These are phyloP conservation scores for Zygothrica quintamaculata DNA, from an alignment of 2,888 invertebrate genomes.

Conservation along the genomic window DNA sequence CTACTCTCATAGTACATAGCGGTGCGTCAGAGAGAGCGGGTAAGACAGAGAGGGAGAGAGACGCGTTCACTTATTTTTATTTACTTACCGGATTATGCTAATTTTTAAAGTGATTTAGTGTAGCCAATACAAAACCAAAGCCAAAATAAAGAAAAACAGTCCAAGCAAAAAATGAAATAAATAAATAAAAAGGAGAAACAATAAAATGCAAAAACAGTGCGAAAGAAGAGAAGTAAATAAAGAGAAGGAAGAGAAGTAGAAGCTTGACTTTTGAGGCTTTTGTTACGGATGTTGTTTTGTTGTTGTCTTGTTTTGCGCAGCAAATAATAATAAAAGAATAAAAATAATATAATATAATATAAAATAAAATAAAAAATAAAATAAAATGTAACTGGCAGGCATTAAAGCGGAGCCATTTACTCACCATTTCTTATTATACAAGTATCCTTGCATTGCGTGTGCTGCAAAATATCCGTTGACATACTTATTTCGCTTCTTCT, in stretches of 20 bases:
- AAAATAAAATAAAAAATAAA: constrained; percentile 46
- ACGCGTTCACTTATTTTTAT: constrained; percentile 77
- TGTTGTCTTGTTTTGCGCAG: constrained; percentile 25
- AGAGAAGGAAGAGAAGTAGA: too few relatives aligned
- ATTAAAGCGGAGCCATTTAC: constrained; percentile 48
- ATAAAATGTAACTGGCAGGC: constrained; percentile 68
- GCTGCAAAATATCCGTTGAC: constrained; percentile 66
- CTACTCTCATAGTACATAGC: constrained; percentile 42
- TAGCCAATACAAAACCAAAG: constrained; percentile 64
- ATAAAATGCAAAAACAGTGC: constrained; percentile 9
- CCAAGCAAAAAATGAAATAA: constrained; percentile 14
- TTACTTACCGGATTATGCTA: constrained; percentile 79
- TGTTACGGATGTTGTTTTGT: constrained; percentile 6
- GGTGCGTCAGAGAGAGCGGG: constrained; percentile 47
- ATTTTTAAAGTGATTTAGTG: constrained; percentile 79
- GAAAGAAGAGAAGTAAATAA: too few relatives aligned
- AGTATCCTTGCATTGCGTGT: constrained; percentile 59
- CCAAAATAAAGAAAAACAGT: constrained; percentile 24
- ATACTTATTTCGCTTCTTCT: constrained; percentile 54
- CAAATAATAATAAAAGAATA: constrained; percentile 61
- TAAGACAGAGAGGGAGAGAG: too few relatives aligned
- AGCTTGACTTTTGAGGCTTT: constrained; percentile 42
- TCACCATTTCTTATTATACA: constrained; percentile 3
- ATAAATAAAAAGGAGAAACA: constrained; percentile 9
- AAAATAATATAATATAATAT: constrained; percentile 46